Evolutionary conservation across 2,888 invertebrate genomes (phyloP), one percentile per base, ranked within the genome.

Genomic region (Xestia ashworthii): DNA sequence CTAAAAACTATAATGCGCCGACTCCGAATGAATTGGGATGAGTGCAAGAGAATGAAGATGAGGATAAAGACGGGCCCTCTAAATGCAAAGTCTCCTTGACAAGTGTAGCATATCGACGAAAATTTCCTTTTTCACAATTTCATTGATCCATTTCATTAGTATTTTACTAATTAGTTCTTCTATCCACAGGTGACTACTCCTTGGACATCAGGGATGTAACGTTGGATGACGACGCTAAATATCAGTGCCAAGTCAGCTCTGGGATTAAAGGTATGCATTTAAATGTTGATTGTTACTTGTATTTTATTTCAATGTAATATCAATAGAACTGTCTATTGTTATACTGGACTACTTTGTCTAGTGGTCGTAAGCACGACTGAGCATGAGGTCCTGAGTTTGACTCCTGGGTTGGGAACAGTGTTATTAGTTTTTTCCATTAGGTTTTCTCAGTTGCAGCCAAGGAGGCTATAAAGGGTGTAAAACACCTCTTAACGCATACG

Each of bases 171-270:
- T 66, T 72, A 6, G 38, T 25, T 5, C 19, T 75, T 78, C 82
- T 84, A 84, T 75, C 91, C 90, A 0, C 97, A 99, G 99, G 99
- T 90, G 99, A 99, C 94, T 99, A 98, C 96, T 99, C 99, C 16
- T 96, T 99, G 94, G 98, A 99, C 95, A 99, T 99, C 90, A 98
- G 98, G 91, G 98, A 99, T 55, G 98, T 99, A 74, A 98, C 98
- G 92, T 94, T 99, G 92, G 99, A 99, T 90, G 99, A 99, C 93
- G 99, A 99, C 92, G 99, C 99, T 19, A 97, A 98, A 90, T 99
- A 99, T 95, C 99, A 99, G 96, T 99, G 99, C 94, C 99, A 99
- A 97, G 99, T 99, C 88, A 98, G 98, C 86, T 98, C 99, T 1
- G 98, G 98, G 1, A 97, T 98, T 5, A 97, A 96, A 92, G 98